These are phyloP conservation scores for Melipona beecheii DNA, from an alignment of 2,888 invertebrate species.

Conservation along the genomic window DNA sequence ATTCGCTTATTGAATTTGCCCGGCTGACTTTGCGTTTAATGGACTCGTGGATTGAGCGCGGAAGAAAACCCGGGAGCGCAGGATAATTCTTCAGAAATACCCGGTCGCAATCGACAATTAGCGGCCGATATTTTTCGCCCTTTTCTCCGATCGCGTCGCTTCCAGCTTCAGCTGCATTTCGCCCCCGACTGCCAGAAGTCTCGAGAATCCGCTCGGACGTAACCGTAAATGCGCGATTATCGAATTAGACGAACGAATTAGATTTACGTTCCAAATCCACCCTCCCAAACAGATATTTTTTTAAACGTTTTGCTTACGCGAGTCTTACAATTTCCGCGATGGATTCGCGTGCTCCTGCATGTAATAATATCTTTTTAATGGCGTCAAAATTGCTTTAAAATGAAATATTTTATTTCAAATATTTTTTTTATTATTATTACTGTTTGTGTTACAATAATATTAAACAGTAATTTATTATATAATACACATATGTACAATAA, in stretches of 20 bases:
- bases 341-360: no score
- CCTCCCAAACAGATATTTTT: no score
- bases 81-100: constrained; percentile 56
- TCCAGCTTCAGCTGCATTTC: neutral
- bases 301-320: no score
- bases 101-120: constrained; percentile 47
- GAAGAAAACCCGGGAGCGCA: constrained; percentile 30
- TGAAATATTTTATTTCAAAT: no score
- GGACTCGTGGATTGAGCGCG: constrained; percentile 41
- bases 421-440: no score
- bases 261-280: neutral
- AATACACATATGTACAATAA: no score
- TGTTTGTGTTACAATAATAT: no score
- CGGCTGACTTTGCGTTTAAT: constrained; percentile 54
- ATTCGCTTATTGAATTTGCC: constrained; percentile 59
- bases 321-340: no score
- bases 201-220: neutral
- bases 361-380: no score
- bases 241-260: neutral
- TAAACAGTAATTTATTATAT: no score
- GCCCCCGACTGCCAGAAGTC: neutral
- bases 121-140: constrained; percentile 38
- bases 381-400: no score
- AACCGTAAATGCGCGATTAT: neutral
- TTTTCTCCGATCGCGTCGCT: constrained; percentile 7